phyloP scores from a whole-genome alignment of 2,797 vertebrate species.

The Microhierax caerulescens region DNA sequence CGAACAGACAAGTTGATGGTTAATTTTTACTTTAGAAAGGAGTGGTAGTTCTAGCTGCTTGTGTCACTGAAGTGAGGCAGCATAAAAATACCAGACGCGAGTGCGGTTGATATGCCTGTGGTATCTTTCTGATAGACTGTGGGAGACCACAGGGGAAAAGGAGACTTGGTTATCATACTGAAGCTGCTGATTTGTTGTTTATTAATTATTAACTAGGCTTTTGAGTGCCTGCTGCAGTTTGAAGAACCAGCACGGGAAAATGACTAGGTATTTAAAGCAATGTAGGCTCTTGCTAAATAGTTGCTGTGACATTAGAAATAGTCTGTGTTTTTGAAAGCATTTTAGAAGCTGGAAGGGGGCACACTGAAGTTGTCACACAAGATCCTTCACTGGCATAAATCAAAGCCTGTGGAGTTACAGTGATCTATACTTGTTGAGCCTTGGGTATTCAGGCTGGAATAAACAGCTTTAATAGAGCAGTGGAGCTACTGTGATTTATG shows the following conservation, averaged over 20 bases:
- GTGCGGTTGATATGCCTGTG: neutral
- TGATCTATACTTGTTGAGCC: slow-evolving; percentile 38
- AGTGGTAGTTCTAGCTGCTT: neutral
- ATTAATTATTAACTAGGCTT: slow-evolving; percentile 55
- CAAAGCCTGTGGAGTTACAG: slow-evolving; percentile 9
- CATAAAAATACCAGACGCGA: neutral
- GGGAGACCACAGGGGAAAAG: slow-evolving; percentile 19
- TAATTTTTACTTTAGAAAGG: neutral
- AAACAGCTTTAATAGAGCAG: slow-evolving; percentile 27
- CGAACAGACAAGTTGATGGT: neutral
- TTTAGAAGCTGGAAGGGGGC: neutral
- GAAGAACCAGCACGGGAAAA: neutral
- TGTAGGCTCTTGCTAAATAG: neutral
- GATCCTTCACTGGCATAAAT: neutral
- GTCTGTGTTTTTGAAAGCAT: neutral
- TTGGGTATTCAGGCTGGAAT: slow-evolving; percentile 14
- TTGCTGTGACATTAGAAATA: neutral
- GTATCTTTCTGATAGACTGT: neutral
- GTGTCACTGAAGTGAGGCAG: neutral
- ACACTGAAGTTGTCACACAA: neutral
- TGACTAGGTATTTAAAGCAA: neutral
- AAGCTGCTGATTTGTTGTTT: slow-evolving; percentile 33
- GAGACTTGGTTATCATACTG: slow-evolving; percentile 28
- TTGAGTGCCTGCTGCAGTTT: neutral
- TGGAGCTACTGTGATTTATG: slow-evolving; percentile 14